These are phyloP conservation scores for Lithophane socia DNA, from an alignment of 2,888 invertebrate genomes.

Conservation along the genomic window DNA sequence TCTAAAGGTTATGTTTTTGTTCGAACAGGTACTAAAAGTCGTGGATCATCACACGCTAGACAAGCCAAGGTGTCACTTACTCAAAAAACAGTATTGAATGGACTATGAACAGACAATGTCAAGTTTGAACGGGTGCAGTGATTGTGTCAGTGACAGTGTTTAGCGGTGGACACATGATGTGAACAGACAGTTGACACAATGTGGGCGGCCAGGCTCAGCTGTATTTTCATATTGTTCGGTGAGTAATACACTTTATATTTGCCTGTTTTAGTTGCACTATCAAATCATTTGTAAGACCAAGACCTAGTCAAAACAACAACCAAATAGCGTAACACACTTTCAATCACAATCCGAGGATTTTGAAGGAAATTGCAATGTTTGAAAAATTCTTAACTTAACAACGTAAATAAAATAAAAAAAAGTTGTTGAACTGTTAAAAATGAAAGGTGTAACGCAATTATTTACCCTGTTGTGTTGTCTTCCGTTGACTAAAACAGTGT, in stretches of 20 bases:
- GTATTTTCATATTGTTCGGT: slow-evolving; percentile 88
- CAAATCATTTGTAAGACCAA: neutral
- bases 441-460: neutral
- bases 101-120: slow-evolving; percentile 58
- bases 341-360: neutral
- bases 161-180: slow-evolving; percentile 82
- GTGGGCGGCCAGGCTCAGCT: slow-evolving; percentile 88
- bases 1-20: slow-evolving; percentile 10
- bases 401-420: neutral
- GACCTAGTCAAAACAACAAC: neutral
- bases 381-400: neutral
- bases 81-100: slow-evolving; percentile 11
- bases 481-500: neutral
- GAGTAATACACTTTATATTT: slow-evolving; percentile 68
- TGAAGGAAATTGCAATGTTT: too few species aligned
- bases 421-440: neutral
- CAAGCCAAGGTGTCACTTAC: neutral
- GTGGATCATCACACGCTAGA: neutral
- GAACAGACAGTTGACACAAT: slow-evolving; percentile 79
- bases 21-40: slow-evolving; percentile 46
- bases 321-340: neutral
- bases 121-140: slow-evolving; percentile 59
- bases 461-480: neutral
- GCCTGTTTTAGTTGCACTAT: neutral
- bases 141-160: slow-evolving; percentile 71